Conservation (phyloP, 2,888 invertebrate genomes). For the Dione vanillae region DNA sequence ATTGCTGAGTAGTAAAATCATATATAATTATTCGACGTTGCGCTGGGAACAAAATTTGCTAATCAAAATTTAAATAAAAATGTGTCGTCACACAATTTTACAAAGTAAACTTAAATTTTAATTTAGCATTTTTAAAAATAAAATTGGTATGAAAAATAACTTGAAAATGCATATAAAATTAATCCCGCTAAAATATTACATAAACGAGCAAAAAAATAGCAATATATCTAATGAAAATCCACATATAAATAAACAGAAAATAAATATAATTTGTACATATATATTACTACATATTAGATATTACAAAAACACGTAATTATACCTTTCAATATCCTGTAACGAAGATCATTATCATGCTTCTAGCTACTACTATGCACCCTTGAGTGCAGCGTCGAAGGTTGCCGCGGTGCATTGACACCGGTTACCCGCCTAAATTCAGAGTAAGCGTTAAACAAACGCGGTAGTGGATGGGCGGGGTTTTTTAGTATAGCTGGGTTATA, state of each 20-base stretch:
- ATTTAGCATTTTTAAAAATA: too few species aligned
- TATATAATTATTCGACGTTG: too few species aligned
- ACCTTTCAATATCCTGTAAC: conserved; percentile 61
- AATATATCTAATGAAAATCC: too few species aligned
- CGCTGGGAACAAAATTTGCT: too few species aligned
- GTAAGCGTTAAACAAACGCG: conserved; percentile 45
- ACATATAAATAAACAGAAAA: not conserved
- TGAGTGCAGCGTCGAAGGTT: conserved; percentile 82
- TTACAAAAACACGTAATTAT: conserved; percentile 40
- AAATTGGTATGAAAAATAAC: too few species aligned
- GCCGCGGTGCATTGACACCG: conserved; percentile 78
- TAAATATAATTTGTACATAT: not conserved
- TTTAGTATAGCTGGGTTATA: conserved; percentile 64
- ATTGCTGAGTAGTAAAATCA: too few species aligned
- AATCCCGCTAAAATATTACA: too few species aligned
- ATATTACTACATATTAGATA: not conserved
- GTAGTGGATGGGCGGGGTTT: conserved; percentile 54
- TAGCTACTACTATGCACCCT: conserved; percentile 78
- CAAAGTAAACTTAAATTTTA: too few species aligned
- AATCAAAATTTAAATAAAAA: too few species aligned
- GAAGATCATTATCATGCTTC: conserved; percentile 77
- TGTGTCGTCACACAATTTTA: too few species aligned
- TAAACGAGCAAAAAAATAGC: too few species aligned
- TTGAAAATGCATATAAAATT: too few species aligned
- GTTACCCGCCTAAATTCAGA: conserved; percentile 62